Base-by-base conservation (phyloP, 1,140 invertebrate species). In the Harlomillsia oculata region DNA sequence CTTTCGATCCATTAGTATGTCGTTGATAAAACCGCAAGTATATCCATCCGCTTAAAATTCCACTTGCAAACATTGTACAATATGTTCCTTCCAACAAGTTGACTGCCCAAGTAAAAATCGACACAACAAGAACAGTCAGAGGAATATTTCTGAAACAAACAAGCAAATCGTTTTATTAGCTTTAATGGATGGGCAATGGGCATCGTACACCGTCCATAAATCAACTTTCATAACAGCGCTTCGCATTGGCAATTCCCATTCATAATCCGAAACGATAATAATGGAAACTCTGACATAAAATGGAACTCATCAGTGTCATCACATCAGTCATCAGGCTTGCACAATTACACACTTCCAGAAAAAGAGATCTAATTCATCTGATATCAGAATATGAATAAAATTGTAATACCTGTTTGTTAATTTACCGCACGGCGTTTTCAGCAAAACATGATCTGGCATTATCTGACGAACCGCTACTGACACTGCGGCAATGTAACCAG, bases 21-120 rank as follows among this genome's bases (percentile, higher is more conserved):
- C 82, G 81, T 69, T 97, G 94, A 78, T 94, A 96, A 75, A 97
- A 98, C 56, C 93, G 78, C 25, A 98, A 75, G 71, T 98, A 97
- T 16, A 87, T 78, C 92, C 93, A 98, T 28, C 89, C 91, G 18
- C 89, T 79, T n/a, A 96, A 73, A n/a, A 93, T 78, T 28, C 94
- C 94, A 67, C 82, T 85, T 13, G 84, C 80, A 76, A 94, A 95
- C 91, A 97, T 96, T 41, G 89, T 85, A 6, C 91, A 88, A 73
- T 94, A 90, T n/a, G 88, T 90, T 29, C 90, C 87, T 71, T 93
- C 87, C 28, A 96, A 70, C 14, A 89, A 70, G 43, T 88, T 85
- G 49, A 89, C 68, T 1, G 85, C 72, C 81, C 89, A 91, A 0
- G 89, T 70, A 30, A 90, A 72, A 51, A 95, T 75, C 16, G 87